Base-by-base conservation (phyloP, 2,797 vertebrate genomes). In the Loriculus beryllinus region DNA sequence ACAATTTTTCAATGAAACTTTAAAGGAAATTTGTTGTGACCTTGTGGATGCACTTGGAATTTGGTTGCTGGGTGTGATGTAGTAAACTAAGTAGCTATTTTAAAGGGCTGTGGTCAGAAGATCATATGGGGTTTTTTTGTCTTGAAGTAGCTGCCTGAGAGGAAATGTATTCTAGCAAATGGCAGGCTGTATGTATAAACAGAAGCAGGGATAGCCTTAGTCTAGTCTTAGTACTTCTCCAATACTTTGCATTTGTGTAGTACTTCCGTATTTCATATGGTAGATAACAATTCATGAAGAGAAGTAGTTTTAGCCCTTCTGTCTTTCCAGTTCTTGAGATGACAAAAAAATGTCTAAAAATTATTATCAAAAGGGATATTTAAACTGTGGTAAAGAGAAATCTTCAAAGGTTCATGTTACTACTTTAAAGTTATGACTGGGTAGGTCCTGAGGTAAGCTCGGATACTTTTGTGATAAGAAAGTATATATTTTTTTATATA, bases 1-100 rank as follows among this genome's bases (percentile, higher is more conserved):
- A 75, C 63, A 91, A 69, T 76, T 90, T 87, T n/a, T 64, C 63
- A 77, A 3, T 60, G 64, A 82, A 88, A 95, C 43, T 72, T 95
- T 29, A 76, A 75, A 43, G 77, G 23, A 90, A 91, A 71, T 75
- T 71, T 90, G 16, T 79, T 90, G 23, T 0, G 13, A 72, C 37
- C 93, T 65, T 47, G 35, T 69, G 65, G 48, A 42, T 43, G 26
- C 9, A 19, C 29, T 40, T 19, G 47, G 39, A 31, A 13, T 10
- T 15, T 37, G 23, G 9, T 48, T 71, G 14, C 70, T 37, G 51
- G 49, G 10, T 65, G 39, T 76, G 42, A 62, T 69, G 22, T 54
- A 67, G 37, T 80, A 74, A 86, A 51, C 7, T 40, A 86, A 82
- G 35, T 6, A 57, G 28, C 33, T 69, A 4, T 75, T 84, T 93